Base-by-base conservation (phyloP, 1,140 invertebrate species). In the Caenorhabditis latens region DNA sequence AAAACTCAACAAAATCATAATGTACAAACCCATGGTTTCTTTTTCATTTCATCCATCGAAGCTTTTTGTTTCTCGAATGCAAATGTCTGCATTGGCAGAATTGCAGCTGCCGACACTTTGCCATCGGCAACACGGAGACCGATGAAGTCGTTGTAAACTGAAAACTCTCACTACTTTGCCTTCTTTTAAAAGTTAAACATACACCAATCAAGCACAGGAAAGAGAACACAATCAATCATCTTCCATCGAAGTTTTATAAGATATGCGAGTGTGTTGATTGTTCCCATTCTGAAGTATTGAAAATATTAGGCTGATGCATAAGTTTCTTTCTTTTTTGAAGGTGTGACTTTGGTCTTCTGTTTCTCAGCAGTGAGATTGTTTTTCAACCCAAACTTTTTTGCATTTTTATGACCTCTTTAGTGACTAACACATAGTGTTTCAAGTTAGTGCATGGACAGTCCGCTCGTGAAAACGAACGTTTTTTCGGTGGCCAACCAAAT, bases 81-180 rank as follows among this genome's bases (percentile, higher is more conserved):
- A 75, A 75, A 75, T 48, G 67, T 75, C 19, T 75, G 67, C 67
- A 75, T 75, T 21, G 43, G 40, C 46, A 75, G 67, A 43, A 75
- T 75, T 43, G 67, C 67, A 46, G 67, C 67, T 19, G 67, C 67
- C 7, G 42, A 75, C 6, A 75, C 67, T 48, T 75, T 75, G n/a
- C 67, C 67, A 75, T 75, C 67, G 14, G 67, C 40, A 0, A 75
- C 67, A 14, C 67, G 67, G 9, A 75, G 14, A 8, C 67, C 67
- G 13, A 75, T 43, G n/a, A 75, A 75, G n/a, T 75, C 67, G 43
- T 75, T 75, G 43, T 75, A 75, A 48, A 75, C 67, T 75, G 67
- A 46, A 75, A 42, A 50, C 1, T 6, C 7, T 2, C 4, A 3
- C 8, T 21, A n/a, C 8, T 58, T 21, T 21, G 2, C 8, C 5